Percentiles rank a stretch among this genome's conserved stretches.
These are phyloP conservation scores for Protophormia terraenovae DNA, from an alignment of 2,888 invertebrate species.

Conservation along the genomic window DNA sequence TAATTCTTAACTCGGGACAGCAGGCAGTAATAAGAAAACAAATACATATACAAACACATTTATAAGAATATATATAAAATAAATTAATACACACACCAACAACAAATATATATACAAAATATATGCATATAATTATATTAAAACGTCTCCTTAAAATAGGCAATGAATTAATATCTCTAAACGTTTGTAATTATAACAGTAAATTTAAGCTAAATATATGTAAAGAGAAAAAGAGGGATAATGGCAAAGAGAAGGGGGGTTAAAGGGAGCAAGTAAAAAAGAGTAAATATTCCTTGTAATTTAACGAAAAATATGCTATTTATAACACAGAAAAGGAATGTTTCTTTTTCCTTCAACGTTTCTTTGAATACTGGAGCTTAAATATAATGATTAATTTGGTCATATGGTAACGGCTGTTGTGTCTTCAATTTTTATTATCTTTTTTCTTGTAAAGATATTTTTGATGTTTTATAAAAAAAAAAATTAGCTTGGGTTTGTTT, in stretches of 20 bases:
- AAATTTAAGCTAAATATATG: not conserved
- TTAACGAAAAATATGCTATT: not conserved
- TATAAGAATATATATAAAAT: too few species aligned
- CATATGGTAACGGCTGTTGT: too few species aligned
- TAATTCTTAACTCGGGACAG: not conserved
- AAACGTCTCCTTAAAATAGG: conserved; percentile 37
- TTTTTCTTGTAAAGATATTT: too few species aligned
- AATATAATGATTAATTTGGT: too few species aligned
- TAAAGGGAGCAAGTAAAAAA: not conserved
- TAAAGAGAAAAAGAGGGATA: not conserved
- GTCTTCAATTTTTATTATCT: too few species aligned
- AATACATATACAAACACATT: not conserved
- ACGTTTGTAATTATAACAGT: not conserved
- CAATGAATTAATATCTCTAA: conserved; percentile 13
- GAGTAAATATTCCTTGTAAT: not conserved
- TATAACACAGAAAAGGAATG: too few species aligned
- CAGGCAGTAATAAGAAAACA: not conserved
- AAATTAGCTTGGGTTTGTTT: too few species aligned
- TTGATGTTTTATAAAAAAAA: too few species aligned
- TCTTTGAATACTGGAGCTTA: too few species aligned
- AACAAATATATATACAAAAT: not conserved
- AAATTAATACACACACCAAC: too few species aligned
- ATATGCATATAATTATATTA: conserved; percentile 7
- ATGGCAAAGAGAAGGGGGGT: not conserved
- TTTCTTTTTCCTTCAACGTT: too few species aligned